These are phyloP conservation scores for Ricordea florida DNA, from an alignment of 92 coral and sea anemone species.

Conservation along the genomic window DNA sequence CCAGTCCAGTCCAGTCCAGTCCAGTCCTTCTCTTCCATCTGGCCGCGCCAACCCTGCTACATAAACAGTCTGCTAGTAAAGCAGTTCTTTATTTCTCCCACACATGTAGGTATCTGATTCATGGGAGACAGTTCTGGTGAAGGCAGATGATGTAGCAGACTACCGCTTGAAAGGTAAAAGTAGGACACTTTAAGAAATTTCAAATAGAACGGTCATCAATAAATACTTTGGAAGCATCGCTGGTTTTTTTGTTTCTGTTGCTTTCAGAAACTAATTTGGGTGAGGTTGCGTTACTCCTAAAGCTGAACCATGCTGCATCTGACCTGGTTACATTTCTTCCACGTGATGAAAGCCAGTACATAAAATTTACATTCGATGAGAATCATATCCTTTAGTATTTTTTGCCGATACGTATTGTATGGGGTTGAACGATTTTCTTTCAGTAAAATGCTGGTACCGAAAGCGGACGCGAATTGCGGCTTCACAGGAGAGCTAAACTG, in stretches of 20 bases:
- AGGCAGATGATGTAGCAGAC: constrained; percentile 29
- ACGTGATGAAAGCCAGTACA: constrained; percentile 1
- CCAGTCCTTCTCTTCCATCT: too few relatives aligned
- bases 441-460: too few relatives aligned
- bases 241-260: background rate
- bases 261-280: background rate
- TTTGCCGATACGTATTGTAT: too few relatives aligned
- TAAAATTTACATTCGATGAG: constrained; percentile 1
- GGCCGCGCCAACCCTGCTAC: too few relatives aligned
- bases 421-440: too few relatives aligned
- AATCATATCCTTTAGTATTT: constrained; percentile 7
- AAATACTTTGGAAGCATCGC: background rate
- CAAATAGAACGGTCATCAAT: too few relatives aligned
- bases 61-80: too few relatives aligned
- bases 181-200: too few relatives aligned
- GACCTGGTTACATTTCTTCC: constrained; percentile 13
- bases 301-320: constrained; percentile 11
- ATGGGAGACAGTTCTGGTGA: constrained; percentile 38
- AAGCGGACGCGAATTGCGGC: too few relatives aligned
- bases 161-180: constrained; percentile 39
- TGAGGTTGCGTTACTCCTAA: constrained; percentile 6
- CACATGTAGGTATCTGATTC: constrained; percentile 2
- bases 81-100: too few relatives aligned
- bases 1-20: too few relatives aligned
- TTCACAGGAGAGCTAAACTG: too few relatives aligned